A percentile compares a stretch with the other conserved stretches of the same genome.
Evolutionary conservation across 2,113 vertebrate genomes (phyloP).

Genomic region (Odontophorus gujanensis): DNA sequence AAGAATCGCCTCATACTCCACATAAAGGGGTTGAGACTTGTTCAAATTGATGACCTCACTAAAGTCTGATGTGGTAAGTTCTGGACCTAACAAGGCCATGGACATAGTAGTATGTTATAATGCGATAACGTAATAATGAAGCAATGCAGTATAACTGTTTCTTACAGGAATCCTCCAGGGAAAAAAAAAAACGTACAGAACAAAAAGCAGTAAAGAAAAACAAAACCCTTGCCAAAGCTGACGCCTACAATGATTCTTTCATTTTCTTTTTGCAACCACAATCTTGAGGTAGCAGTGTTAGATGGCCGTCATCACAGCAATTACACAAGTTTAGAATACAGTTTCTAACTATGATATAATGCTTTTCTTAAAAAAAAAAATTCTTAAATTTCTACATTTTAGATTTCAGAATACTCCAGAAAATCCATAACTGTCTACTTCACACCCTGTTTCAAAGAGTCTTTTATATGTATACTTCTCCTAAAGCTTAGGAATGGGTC

Average conservation of each 20-base stretch:
- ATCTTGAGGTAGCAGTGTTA: not conserved
- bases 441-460: not conserved
- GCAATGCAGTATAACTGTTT: not conserved
- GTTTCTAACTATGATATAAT: not conserved
- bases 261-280: not conserved
- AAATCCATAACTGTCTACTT: not conserved
- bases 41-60: not conserved
- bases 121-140: not conserved
- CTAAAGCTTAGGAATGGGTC: not conserved
- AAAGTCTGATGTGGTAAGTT: not conserved
- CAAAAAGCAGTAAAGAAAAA: too few relatives aligned
- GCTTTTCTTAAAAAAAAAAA: too few relatives aligned
- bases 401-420: not conserved
- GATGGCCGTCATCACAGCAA: rapidly evolving
- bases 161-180: not conserved
- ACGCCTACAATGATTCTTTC: not conserved
- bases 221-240: not conserved
- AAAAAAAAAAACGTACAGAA: not conserved
- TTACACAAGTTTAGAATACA: rapidly evolving
- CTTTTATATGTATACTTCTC: rapidly evolving
- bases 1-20: conserved; percentile 43
- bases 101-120: not conserved
- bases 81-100: conserved; percentile 11
- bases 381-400: not conserved
- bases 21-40: not conserved